Conservation (phyloP, 2,113 vertebrate genomes). For the Paraplagusia blochii region DNA sequence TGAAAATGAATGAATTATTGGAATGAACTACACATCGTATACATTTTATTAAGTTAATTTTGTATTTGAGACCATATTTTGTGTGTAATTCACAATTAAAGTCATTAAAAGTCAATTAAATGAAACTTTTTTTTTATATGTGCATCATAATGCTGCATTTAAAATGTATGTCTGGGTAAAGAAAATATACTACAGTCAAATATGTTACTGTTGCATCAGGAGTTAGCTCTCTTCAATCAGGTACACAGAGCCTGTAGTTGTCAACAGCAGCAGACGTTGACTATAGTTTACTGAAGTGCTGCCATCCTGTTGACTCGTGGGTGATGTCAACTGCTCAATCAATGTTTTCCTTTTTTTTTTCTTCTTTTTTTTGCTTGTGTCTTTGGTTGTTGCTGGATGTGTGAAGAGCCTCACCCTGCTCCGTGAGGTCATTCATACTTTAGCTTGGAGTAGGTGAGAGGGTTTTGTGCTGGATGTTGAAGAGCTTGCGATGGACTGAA, state of each 20-base stretch:
- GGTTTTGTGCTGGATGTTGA: slow-evolving; percentile 11
- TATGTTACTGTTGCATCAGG: background rate
- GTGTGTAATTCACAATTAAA: too few species aligned
- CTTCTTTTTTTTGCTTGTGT: background rate
- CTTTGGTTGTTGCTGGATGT: slow-evolving; percentile 28
- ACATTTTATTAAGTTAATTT: too few species aligned
- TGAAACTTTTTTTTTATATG: too few species aligned
- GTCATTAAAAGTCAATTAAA: too few species aligned
- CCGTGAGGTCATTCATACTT: slow-evolving; percentile 42
- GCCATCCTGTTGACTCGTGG: slow-evolving; percentile 60
- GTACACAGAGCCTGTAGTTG: slow-evolving; percentile 32
- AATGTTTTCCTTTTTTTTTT: slow-evolving; percentile 49
- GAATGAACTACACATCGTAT: too few species aligned
- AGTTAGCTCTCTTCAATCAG: slow-evolving; percentile 32
- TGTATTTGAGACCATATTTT: too few species aligned
- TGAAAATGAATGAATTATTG: too few species aligned
- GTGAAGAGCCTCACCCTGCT: slow-evolving; percentile 55
- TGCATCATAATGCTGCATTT: too few species aligned
- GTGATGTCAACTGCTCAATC: slow-evolving; percentile 49
- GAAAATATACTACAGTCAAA: too few species aligned
- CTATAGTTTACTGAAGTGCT: slow-evolving; percentile 33
- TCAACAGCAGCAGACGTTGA: slow-evolving; percentile 23
- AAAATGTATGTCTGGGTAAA: too few species aligned
- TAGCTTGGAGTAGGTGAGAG: slow-evolving; percentile 47
- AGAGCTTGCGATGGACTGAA: slow-evolving; percentile 24